Evolutionary conservation across 2,888 invertebrate genomes (phyloP).

Genomic region (Polyommatus iphigenia): DNA sequence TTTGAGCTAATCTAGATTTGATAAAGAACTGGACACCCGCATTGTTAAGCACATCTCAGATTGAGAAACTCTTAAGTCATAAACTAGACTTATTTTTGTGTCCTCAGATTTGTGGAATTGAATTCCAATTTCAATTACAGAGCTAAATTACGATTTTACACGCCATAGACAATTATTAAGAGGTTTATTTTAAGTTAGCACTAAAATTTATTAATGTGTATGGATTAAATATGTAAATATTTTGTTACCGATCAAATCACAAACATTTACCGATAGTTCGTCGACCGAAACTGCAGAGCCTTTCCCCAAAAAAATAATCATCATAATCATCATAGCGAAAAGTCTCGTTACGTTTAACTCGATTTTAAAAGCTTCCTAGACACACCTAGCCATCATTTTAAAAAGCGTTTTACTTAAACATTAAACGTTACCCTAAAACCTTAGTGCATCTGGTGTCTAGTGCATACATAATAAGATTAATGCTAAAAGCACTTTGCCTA

Average conservation of each 20-base stretch:
- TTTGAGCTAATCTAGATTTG: slow-evolving; percentile 5
- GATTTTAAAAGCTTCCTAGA: background rate
- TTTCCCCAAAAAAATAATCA: too few species aligned
- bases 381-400: background rate
- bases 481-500: slow-evolving; percentile 7
- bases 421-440: background rate
- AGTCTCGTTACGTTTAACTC: background rate
- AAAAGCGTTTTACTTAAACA: background rate
- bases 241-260: too few species aligned
- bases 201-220: too few species aligned
- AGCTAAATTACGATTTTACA: too few species aligned
- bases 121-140: too few species aligned
- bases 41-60: background rate
- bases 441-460: background rate
- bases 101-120: too few species aligned
- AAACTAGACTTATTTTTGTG: background rate
- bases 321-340: too few species aligned
- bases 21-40: background rate
- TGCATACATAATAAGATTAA: background rate
- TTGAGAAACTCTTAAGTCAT: background rate
- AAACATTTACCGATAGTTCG: too few species aligned
- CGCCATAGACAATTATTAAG: too few species aligned
- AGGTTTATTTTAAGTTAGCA: too few species aligned
- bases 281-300: too few species aligned
- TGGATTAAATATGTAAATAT: too few species aligned